Conservation (phyloP, 2,888 invertebrate species). For the Thelaira solivaga region DNA sequence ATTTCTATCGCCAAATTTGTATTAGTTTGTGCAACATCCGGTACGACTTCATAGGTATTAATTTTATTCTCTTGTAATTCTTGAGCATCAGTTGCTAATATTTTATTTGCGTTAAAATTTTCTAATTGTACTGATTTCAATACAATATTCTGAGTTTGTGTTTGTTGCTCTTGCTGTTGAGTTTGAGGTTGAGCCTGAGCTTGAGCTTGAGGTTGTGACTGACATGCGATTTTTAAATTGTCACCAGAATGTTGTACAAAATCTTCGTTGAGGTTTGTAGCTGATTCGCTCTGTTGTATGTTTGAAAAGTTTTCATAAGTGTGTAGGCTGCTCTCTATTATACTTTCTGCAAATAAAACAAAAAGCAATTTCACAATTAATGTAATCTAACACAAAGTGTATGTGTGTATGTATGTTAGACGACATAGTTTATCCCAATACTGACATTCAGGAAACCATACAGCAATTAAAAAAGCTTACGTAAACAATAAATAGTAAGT, state of each 20-base stretch:
- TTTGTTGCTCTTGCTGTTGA: conserved; percentile 20
- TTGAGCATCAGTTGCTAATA: conserved; percentile 37
- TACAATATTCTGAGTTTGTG: not conserved
- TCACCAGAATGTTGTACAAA: conserved; percentile 57
- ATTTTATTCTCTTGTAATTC: conserved; percentile 42
- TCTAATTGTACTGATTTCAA: conserved; percentile 15
- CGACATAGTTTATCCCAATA: no score
- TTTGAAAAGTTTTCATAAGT: conserved; percentile 35
- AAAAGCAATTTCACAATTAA: not conserved
- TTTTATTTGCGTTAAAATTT: conserved; percentile 32
- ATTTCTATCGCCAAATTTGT: conserved; percentile 57
- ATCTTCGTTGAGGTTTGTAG: conserved; percentile 59
- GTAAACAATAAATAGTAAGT: no score
- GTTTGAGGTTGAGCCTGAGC: conserved; percentile 1
- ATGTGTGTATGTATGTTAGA: not conserved
- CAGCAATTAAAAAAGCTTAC: no score
- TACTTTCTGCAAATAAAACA: conserved; percentile 34
- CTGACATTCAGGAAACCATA: no score
- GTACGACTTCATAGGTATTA: not conserved
- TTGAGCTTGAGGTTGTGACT: conserved; percentile 55
- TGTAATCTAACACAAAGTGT: not conserved
- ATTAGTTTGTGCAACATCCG: not conserved
- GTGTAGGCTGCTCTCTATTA: conserved; percentile 23
- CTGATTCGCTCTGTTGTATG: conserved; percentile 57
- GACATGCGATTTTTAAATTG: conserved; percentile 60